Conservation (phyloP, 2,797 vertebrate species). For the Labeo calbasu region DNA sequence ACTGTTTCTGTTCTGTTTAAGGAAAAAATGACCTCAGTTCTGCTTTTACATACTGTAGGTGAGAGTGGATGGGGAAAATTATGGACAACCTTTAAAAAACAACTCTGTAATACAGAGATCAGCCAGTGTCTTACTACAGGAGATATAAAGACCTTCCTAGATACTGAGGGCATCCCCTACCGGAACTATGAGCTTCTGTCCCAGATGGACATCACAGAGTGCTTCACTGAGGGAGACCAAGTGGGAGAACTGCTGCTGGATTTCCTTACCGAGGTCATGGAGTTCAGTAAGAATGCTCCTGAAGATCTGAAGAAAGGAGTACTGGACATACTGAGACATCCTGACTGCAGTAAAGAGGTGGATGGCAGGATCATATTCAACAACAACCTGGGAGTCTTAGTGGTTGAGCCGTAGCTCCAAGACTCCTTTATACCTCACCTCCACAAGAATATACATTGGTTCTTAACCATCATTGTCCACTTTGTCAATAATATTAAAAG, state of each 20-base stretch:
- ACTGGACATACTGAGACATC: conserved; percentile 80
- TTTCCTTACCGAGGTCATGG: conserved; percentile 86
- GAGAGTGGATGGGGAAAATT: conserved; percentile 84
- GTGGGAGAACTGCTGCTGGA: conserved; percentile 89
- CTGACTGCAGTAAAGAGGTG: conserved; percentile 80
- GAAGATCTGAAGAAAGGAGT: conserved; percentile 82
- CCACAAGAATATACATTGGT: background rate
- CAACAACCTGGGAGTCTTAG: conserved; percentile 82
- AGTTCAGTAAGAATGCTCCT: conserved; percentile 84
- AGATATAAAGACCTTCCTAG: conserved; percentile 79
- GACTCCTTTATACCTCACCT: background rate
- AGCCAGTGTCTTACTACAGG: conserved; percentile 80
- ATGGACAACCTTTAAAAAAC: conserved; percentile 79
- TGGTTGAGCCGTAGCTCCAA: conserved; percentile 73
- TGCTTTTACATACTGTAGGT: conserved; percentile 68
- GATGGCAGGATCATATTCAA: conserved; percentile 87
- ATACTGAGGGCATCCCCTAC: conserved; percentile 78
- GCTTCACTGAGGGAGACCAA: conserved; percentile 84
- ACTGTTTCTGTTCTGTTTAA: background rate
- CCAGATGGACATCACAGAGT: conserved; percentile 90
- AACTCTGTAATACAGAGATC: conserved; percentile 76
- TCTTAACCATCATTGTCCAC: background rate
- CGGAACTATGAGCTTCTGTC: conserved; percentile 80
- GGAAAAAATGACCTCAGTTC: too few relatives aligned
- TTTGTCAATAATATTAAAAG: background rate